Percentiles rank a stretch among this genome's conserved stretches.
These are phyloP conservation scores for Erebia palarica DNA, from an alignment of 2,888 invertebrate genomes.

Conservation along the genomic window DNA sequence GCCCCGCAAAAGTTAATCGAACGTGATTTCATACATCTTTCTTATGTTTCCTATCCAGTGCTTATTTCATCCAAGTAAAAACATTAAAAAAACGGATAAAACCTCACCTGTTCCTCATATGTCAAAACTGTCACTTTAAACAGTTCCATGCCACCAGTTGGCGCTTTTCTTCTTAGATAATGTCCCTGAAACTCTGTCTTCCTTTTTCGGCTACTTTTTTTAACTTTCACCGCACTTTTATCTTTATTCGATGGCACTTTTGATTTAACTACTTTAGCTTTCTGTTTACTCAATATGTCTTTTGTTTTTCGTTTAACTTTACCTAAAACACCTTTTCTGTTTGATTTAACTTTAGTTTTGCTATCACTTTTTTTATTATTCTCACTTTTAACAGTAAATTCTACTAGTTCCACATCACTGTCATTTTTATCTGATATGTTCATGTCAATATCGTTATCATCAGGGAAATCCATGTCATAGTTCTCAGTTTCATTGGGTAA, in stretches of 20 bases:
- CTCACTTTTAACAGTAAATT: background rate
- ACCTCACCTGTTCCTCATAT: conserved; percentile 12
- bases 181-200: background rate
- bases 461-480: conserved; percentile 1
- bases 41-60: too few relatives aligned
- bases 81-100: background rate
- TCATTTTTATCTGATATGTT: too few relatives aligned
- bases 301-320: background rate
- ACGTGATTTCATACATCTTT: too few relatives aligned
- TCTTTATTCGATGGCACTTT: background rate
- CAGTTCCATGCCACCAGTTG: conserved; percentile 5
- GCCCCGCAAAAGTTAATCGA: too few relatives aligned
- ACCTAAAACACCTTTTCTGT: background rate
- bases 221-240: background rate
- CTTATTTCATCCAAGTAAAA: too few relatives aligned
- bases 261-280: background rate
- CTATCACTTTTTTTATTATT: background rate
- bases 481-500: background rate
- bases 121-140: conserved; percentile 16
- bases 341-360: background rate
- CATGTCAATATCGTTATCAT: background rate
- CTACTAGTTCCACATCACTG: background rate
- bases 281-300: background rate
- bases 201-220: background rate
- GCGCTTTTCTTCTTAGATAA: conserved; percentile 3